Percentiles rank a stretch among this genome's conserved stretches.
Conservation (phyloP, 2,888 invertebrate species). For the Rhorus exstirpatorius region DNA sequence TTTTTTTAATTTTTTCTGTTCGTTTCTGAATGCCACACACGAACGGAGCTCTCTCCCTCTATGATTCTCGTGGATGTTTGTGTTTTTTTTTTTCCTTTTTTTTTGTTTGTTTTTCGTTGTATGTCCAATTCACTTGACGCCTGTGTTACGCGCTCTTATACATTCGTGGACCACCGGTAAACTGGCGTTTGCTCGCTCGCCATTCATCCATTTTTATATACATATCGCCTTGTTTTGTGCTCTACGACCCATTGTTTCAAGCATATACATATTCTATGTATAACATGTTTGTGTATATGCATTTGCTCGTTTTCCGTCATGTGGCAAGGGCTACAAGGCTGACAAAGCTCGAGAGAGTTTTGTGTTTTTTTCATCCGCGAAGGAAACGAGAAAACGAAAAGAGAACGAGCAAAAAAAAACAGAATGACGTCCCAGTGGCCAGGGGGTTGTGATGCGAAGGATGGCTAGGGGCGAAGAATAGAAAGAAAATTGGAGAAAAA, state of each 20-base stretch:
- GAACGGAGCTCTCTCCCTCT: background rate
- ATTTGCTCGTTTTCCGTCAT: conserved; percentile 42
- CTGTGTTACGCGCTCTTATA: conserved; percentile 35
- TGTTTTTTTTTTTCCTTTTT: conserved; percentile 25
- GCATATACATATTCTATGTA: background rate
- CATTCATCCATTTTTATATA: conserved; percentile 23
- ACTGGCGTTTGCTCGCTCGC: conserved; percentile 60
- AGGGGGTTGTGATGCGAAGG: too few species aligned
- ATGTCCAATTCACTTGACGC: conserved; percentile 55
- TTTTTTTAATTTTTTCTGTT: conserved; percentile 15
- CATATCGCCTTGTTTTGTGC: conserved; percentile 4
- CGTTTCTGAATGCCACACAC: conserved; percentile 4
- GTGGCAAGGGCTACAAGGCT: conserved; percentile 19
- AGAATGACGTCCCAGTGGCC: conserved; percentile 29
- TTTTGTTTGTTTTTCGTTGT: too few species aligned
- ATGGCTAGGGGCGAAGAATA: background rate
- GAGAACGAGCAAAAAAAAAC: conserved; percentile 59
- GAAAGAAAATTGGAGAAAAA: conserved; percentile 19
- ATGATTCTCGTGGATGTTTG: background rate
- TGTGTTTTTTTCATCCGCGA: conserved; percentile 19
- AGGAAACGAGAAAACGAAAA: conserved; percentile 31
- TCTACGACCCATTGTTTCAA: conserved; percentile 49
- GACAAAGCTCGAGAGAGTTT: conserved; percentile 57
- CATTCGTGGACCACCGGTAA: conserved; percentile 54
- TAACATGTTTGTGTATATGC: background rate